These are phyloP conservation scores for Deilephila elpenor DNA, from an alignment of 2,888 invertebrate genomes.

Conservation along the genomic window DNA sequence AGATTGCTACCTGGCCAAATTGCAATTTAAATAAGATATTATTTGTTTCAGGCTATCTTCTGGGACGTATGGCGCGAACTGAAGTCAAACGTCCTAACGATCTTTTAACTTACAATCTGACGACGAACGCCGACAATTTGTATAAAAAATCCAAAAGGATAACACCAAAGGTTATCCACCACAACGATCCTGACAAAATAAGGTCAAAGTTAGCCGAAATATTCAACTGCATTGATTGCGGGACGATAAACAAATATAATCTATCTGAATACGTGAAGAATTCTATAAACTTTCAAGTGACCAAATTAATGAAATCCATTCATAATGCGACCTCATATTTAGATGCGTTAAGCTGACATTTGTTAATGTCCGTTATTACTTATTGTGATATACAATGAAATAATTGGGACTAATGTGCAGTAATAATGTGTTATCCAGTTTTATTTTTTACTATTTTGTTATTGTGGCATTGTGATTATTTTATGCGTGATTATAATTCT, in stretches of 20 bases:
- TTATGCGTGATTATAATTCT: not conserved
- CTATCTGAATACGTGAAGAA: slow-evolving; percentile 65
- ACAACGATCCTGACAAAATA: slow-evolving; percentile 66
- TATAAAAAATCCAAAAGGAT: slow-evolving; percentile 69
- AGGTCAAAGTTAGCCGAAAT: slow-evolving; percentile 59
- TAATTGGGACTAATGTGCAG: not conserved
- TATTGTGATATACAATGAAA: slow-evolving; percentile 29
- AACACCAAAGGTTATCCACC: slow-evolving; percentile 67
- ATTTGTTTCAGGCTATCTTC: slow-evolving; percentile 67
- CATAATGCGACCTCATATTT: slow-evolving; percentile 69
- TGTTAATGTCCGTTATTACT: not conserved
- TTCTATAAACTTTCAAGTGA: slow-evolving; percentile 65
- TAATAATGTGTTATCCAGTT: not conserved
- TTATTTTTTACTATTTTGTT: not conserved
- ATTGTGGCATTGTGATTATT: not conserved
- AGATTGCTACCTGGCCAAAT: not conserved
- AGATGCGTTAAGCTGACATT: slow-evolving; percentile 70
- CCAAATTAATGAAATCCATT: slow-evolving; percentile 63
- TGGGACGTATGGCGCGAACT: slow-evolving; percentile 67
- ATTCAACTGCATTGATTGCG: slow-evolving; percentile 62
- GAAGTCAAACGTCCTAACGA: slow-evolving; percentile 62
- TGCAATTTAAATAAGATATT: not conserved
- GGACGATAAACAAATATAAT: slow-evolving; percentile 58
- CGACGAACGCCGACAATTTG: slow-evolving; percentile 61
- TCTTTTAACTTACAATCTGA: slow-evolving; percentile 65